Evolutionary conservation across 2,888 invertebrate species (phyloP).

Genomic region (Tinea pellionella): DNA sequence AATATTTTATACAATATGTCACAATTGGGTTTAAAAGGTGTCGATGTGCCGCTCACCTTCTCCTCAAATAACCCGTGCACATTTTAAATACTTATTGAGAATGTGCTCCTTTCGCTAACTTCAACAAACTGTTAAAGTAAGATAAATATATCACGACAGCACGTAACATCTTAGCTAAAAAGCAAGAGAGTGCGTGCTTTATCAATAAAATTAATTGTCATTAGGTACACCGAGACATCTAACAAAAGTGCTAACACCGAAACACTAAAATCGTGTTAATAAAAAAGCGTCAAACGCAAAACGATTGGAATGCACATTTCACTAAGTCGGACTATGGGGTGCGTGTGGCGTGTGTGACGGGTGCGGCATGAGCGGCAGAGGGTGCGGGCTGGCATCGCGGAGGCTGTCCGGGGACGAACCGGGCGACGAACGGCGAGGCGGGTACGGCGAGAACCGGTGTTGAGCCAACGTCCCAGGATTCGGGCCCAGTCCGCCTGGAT

Average conservation of each 20-base stretch:
- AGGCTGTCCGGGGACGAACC: slow-evolving; percentile 73
- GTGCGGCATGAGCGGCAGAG: slow-evolving; percentile 40
- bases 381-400: slow-evolving; percentile 61
- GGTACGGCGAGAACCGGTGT: slow-evolving; percentile 73
- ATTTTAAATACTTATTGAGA: neutral
- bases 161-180: neutral
- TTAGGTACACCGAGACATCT: neutral
- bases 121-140: neutral
- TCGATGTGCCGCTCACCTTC: slow-evolving; percentile 12
- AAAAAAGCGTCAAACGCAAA: slow-evolving; percentile 8
- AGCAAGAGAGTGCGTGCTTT: neutral
- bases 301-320: neutral
- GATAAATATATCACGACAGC: neutral
- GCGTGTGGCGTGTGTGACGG: slow-evolving; percentile 44
- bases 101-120: neutral
- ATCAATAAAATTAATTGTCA: neutral
- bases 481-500: slow-evolving; percentile 49
- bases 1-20: slow-evolving; percentile 44
- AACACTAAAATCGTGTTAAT: neutral
- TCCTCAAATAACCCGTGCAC: neutral
- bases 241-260: slow-evolving; percentile 1
- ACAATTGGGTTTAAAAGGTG: slow-evolving; percentile 39
- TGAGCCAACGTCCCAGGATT: slow-evolving; percentile 57
- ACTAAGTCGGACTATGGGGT: slow-evolving; percentile 60
- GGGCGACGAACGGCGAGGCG: slow-evolving; percentile 57